Evolutionary conservation across 2,113 vertebrate genomes (phyloP).

Genomic region (Pavo muticus): DNA sequence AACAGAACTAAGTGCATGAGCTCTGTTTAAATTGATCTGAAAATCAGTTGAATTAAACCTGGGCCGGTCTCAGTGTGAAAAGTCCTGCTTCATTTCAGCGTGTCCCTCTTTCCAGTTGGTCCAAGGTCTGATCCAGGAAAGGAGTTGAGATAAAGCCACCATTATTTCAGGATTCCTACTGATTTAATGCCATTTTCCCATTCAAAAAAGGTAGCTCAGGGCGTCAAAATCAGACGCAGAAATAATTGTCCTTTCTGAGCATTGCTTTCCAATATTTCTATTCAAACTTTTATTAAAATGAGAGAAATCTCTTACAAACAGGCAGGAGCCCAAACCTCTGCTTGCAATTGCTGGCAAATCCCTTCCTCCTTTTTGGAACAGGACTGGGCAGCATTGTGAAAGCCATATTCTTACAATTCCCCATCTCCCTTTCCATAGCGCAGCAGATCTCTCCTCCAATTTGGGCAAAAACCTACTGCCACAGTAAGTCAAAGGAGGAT

Average conservation of each 20-base stretch:
- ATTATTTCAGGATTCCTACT: constrained; percentile 14
- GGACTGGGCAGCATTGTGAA: neutral
- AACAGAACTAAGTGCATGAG: constrained; percentile 61
- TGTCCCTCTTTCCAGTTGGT: constrained; percentile 64
- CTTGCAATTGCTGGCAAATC: constrained; percentile 24
- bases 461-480: constrained; percentile 21
- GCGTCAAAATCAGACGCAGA: constrained; percentile 17
- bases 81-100: constrained; percentile 61
- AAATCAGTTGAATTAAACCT: constrained; percentile 69
- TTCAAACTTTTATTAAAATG: constrained; percentile 65
- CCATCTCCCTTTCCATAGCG: neutral
- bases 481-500: constrained; percentile 41
- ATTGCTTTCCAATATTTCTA: constrained; percentile 22
- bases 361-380: neutral
- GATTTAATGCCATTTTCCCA: constrained; percentile 6
- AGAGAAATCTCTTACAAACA: constrained; percentile 25
- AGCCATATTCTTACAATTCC: neutral
- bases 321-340: constrained; percentile 1
- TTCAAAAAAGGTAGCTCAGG: neutral
- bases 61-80: constrained; percentile 60
- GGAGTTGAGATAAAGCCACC: neutral
- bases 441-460: neutral
- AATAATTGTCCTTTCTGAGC: constrained; percentile 27
- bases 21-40: constrained; percentile 59
- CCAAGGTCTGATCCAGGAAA: constrained; percentile 35